Percentiles rank a stretch among this genome's conserved stretches.
These are phyloP conservation scores for Liopterus haemorrhoidalis DNA, from an alignment of 2,888 invertebrate species.

Conservation along the genomic window DNA sequence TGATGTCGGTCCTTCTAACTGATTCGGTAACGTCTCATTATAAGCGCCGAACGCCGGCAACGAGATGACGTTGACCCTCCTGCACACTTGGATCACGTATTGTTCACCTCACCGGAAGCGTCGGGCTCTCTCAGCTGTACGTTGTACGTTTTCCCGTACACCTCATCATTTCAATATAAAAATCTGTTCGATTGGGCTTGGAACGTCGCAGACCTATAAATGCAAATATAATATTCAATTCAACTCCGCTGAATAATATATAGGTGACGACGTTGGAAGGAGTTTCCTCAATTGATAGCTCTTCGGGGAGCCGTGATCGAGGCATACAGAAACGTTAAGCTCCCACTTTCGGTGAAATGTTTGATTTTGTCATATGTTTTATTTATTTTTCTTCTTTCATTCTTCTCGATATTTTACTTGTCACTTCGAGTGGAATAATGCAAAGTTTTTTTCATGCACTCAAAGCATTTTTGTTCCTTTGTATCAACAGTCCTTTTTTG, in stretches of 20 bases:
- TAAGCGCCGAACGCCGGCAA: no score
- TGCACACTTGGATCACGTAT: no score
- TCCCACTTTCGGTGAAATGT: conserved; percentile 37
- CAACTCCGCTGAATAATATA: conserved; percentile 20
- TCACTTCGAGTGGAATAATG: conserved; percentile 32
- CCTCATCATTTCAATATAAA: not conserved
- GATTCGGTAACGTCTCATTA: no score
- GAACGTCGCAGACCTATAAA: conserved; percentile 17
- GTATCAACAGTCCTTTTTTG: no score
- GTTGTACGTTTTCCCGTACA: not conserved
- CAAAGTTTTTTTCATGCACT: no score
- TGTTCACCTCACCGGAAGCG: no score
- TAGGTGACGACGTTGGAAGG: conserved; percentile 16
- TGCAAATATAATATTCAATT: conserved; percentile 25
- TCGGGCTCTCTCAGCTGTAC: no score
- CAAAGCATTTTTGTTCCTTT: no score
- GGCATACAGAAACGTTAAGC: not conserved
- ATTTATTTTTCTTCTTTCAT: conserved; percentile 39
- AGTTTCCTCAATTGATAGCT: conserved; percentile 4
- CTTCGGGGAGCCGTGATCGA: conserved; percentile 2
- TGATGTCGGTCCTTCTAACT: no score
- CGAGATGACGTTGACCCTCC: no score
- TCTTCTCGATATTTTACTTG: conserved; percentile 38
- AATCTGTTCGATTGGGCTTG: conserved; percentile 12
- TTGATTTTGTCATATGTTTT: conserved; percentile 41